Conservation (phyloP, 30 jellyfish, hydroid and myxozoan genomes). For the Morbakka virulenta region DNA sequence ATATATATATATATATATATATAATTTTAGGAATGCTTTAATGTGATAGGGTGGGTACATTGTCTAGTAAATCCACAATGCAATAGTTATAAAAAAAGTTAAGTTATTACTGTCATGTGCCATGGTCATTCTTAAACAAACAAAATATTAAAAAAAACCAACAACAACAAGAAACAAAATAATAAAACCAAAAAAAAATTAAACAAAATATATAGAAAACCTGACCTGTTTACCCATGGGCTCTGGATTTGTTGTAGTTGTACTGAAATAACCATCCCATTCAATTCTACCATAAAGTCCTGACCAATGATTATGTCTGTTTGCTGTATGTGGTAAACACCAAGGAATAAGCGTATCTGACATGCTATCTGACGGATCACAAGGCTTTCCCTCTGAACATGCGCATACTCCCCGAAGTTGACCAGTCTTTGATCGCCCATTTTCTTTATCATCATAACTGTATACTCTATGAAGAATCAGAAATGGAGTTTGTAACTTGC, state of each 20-base stretch:
- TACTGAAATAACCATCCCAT: constrained; percentile 97
- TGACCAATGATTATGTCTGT: constrained; percentile 95
- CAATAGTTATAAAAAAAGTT: too few relatives aligned
- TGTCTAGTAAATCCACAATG: too few relatives aligned
- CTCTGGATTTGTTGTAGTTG: constrained; percentile 96
- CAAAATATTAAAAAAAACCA: too few relatives aligned
- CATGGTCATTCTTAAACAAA: too few relatives aligned
- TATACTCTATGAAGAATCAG: too few relatives aligned
- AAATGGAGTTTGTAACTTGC: too few relatives aligned
- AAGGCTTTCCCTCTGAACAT: constrained; percentile 82
- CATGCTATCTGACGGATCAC: constrained; percentile 93
- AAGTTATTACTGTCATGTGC: too few relatives aligned
- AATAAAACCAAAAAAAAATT: background rate
- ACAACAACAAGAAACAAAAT: background rate
- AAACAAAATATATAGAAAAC: background rate
- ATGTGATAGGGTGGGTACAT: too few relatives aligned
- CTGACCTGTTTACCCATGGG: constrained; percentile 98
- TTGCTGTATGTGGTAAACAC: constrained; percentile 97
- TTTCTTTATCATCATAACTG: constrained; percentile 78
- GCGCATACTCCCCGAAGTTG: constrained; percentile 93
- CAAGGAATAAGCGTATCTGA: constrained; percentile 90
- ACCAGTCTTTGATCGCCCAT: constrained; percentile 77
- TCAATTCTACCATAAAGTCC: constrained; percentile 95
- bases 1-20: too few relatives aligned
- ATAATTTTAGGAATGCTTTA: too few relatives aligned